Conservation (phyloP, 1,140 invertebrate species). For the Tetragonula clypearis region DNA sequence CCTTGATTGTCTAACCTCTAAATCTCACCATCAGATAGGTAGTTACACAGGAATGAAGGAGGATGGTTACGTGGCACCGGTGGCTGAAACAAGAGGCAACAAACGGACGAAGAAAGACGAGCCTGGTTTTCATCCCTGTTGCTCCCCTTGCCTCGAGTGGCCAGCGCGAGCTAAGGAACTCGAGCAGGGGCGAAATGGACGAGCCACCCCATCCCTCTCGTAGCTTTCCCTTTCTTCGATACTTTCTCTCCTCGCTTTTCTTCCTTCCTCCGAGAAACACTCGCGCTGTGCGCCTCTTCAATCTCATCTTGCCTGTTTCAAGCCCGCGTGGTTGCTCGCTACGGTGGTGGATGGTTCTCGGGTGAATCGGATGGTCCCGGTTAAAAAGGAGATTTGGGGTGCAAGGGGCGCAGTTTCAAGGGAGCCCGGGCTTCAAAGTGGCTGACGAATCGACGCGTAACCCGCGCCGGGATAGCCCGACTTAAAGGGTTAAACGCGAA, state of each 20-base stretch:
- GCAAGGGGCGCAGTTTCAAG: not conserved
- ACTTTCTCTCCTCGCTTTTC: not conserved
- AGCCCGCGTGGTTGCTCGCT: not conserved
- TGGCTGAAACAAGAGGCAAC: not conserved
- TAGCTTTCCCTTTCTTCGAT: not conserved
- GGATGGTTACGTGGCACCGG: not conserved
- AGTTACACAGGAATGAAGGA: slow-evolving; percentile 20
- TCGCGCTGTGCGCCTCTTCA: not conserved
- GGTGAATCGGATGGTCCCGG: not conserved
- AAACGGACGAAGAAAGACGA: too few relatives aligned
- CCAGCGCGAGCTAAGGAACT: not conserved
- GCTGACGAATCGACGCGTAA: slow-evolving; percentile 2
- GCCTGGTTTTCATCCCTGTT: slow-evolving; percentile 2
- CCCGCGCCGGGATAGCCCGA: not conserved
- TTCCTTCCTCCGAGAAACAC: too few relatives aligned
- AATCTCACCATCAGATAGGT: too few relatives aligned
- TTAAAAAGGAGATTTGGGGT: slow-evolving; percentile 22
- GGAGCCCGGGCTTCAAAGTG: not conserved
- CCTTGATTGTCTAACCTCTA: too few relatives aligned
- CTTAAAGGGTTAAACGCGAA: slow-evolving; percentile 11
- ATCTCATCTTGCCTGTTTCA: not conserved
- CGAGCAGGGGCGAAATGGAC: too few relatives aligned
- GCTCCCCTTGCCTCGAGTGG: not conserved
- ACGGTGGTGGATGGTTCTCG: not conserved
- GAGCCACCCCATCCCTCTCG: not conserved